phyloP scores from a whole-genome alignment of 2,797 vertebrate genomes.

The Sebastes ruberrimus region DNA sequence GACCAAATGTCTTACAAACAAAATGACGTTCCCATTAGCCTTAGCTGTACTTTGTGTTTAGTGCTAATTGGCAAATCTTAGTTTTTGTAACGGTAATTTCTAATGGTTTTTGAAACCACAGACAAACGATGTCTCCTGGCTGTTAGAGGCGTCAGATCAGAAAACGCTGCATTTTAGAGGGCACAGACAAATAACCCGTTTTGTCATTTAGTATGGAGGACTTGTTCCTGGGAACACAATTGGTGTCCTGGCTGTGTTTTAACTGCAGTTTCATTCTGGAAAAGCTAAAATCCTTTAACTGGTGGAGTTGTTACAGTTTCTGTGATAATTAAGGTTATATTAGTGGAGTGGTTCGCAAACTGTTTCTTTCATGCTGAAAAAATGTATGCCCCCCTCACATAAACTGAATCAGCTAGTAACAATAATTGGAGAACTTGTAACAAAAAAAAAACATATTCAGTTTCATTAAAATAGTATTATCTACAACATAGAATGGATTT shows the following conservation, averaged over 20 bases:
- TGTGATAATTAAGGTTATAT: not conserved
- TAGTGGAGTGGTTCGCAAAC: not conserved
- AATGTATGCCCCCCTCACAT: not conserved
- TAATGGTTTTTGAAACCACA: too few species aligned
- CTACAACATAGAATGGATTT: not conserved
- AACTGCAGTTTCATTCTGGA: not conserved
- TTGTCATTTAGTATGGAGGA: not conserved
- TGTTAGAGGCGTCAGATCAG: not conserved
- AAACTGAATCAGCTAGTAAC: not conserved
- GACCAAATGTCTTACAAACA: not conserved
- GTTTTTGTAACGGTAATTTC: not conserved
- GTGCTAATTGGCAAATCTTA: not conserved
- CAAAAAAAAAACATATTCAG: not conserved
- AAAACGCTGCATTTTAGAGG: not conserved
- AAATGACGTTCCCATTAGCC: not conserved
- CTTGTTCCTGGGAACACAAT: not conserved
- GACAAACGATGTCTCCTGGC: not conserved
- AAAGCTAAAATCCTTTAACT: not conserved
- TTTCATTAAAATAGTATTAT: too few species aligned
- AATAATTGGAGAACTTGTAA: not conserved
- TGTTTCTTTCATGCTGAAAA: not conserved
- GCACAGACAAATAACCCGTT: not conserved
- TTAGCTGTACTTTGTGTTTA: not conserved
- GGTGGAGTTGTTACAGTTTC: not conserved
- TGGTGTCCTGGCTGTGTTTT: not conserved